phyloP scores from a whole-genome alignment of 2,888 invertebrate genomes.

The Didymodactylos carnosus region DNA sequence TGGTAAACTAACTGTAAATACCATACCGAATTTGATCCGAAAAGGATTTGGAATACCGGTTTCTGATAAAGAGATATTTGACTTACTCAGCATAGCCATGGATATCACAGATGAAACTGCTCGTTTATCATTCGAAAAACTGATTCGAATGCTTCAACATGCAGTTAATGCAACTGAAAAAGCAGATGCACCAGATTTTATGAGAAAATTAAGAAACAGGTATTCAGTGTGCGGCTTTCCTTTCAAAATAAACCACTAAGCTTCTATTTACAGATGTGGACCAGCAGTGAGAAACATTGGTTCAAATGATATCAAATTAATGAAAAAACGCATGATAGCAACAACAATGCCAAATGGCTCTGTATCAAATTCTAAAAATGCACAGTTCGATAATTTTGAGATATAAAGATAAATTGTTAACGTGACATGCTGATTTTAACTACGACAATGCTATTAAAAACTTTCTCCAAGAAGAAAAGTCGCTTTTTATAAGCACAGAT shows the following conservation, averaged over 20 bases:
- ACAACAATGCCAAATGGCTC: too few species aligned
- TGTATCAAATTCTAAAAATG: too few species aligned
- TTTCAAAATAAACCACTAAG: too few species aligned
- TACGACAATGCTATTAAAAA: too few species aligned
- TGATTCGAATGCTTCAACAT: background rate
- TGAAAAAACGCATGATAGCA: background rate
- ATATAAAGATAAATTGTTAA: too few species aligned
- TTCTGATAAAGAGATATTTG: background rate
- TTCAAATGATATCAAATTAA: background rate
- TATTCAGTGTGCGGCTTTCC: too few species aligned
- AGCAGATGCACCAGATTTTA: background rate
- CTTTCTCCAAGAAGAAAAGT: too few species aligned
- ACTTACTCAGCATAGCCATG: background rate
- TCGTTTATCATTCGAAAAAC: background rate
- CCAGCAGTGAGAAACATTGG: background rate
- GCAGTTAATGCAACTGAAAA: background rate
- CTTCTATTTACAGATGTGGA: background rate
- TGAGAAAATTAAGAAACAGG: background rate
- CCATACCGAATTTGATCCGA: background rate
- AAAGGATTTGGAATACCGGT: background rate
- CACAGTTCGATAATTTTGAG: too few species aligned
- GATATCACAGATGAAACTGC: background rate
- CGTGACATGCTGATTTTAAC: too few species aligned
- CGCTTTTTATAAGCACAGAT: too few species aligned
- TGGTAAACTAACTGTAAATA: background rate